These are phyloP conservation scores for Drosophila pandora DNA, from an alignment of 1,140 invertebrate species.

Conservation along the genomic window DNA sequence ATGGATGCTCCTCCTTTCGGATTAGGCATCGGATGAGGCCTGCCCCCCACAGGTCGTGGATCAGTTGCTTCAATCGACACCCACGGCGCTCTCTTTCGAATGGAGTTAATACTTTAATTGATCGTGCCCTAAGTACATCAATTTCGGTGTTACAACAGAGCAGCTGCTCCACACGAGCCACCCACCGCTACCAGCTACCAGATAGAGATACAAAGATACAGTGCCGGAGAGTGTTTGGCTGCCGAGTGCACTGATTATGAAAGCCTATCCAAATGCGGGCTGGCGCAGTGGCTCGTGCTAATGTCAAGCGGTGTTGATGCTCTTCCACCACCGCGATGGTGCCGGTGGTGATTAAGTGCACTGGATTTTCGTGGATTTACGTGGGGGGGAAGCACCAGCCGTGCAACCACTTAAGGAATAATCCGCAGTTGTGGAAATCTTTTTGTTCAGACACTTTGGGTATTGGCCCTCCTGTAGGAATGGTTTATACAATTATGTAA, in stretches of 20 bases:
- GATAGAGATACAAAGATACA: constrained; percentile 6
- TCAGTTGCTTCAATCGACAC: constrained; percentile 43
- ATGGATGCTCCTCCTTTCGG: constrained; percentile 56
- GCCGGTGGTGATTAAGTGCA: constrained; percentile 46
- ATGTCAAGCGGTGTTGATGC: constrained; percentile 52
- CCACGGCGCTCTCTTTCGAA: constrained; percentile 32
- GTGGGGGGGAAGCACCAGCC: background rate
- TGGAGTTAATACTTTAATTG: constrained; percentile 72
- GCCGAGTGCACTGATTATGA: constrained; percentile 35
- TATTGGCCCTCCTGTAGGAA: background rate
- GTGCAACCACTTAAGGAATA: constrained; percentile 33
- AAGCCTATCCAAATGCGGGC: constrained; percentile 39
- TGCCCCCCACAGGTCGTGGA: constrained; percentile 23
- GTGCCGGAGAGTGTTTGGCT: background rate
- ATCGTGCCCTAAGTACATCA: constrained; percentile 58
- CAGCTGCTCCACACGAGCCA: constrained; percentile 53
- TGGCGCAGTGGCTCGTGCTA: constrained; percentile 49
- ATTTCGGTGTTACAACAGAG: constrained; percentile 43
- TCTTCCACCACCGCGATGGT: constrained; percentile 7
- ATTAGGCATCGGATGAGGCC: constrained; percentile 25
- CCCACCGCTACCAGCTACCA: constrained; percentile 39
- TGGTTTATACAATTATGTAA: background rate
- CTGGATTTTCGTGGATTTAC: constrained; percentile 31
- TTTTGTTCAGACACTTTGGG: background rate
- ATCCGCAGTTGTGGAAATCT: constrained; percentile 12